Percentiles rank a stretch among this genome's conserved stretches.
Conservation (phyloP, 2,797 vertebrate species). For the Pelochelys cantorii region DNA sequence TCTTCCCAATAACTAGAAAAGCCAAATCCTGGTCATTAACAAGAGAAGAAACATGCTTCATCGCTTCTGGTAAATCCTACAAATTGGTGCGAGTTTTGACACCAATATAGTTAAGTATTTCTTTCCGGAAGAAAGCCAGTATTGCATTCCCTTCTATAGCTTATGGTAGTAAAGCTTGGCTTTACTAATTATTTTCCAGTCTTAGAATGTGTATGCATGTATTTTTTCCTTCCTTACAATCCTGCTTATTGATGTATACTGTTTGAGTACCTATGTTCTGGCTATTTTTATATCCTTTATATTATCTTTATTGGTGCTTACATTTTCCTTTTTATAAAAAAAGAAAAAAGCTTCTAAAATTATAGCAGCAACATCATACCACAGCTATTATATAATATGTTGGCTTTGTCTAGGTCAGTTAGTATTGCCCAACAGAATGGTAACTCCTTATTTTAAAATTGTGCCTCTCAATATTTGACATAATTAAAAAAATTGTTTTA, state of each 20-base stretch:
- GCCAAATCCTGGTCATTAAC: background rate
- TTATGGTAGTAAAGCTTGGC: constrained; percentile 7
- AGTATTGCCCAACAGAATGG: constrained; percentile 70
- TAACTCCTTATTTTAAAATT: constrained; percentile 51
- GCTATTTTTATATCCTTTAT: constrained; percentile 55
- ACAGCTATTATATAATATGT: constrained; percentile 72
- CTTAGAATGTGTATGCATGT: background rate
- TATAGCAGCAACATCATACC: constrained; percentile 74
- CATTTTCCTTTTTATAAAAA: constrained; percentile 58
- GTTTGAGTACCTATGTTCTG: constrained; percentile 65
- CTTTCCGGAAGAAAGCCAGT: constrained; percentile 32
- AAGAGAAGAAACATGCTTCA: constrained; percentile 38
- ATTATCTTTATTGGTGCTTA: constrained; percentile 68
- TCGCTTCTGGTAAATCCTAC: constrained; percentile 52
- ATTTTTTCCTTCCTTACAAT: constrained; percentile 29
- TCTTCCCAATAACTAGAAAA: constrained; percentile 42
- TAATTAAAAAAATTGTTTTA: background rate
- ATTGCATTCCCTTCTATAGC: constrained; percentile 5
- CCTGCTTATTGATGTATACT: constrained; percentile 32
- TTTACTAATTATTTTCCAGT: constrained; percentile 36
- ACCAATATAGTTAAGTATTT: constrained; percentile 38
- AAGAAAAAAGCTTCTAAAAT: constrained; percentile 74
- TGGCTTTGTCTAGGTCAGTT: constrained; percentile 75
- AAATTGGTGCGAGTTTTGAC: constrained; percentile 41
- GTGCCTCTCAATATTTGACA: constrained; percentile 8